Percentiles rank a stretch among this genome's conserved stretches.
phyloP scores from a whole-genome alignment of 2,888 invertebrate genomes.

The Brachyptera risi region DNA sequence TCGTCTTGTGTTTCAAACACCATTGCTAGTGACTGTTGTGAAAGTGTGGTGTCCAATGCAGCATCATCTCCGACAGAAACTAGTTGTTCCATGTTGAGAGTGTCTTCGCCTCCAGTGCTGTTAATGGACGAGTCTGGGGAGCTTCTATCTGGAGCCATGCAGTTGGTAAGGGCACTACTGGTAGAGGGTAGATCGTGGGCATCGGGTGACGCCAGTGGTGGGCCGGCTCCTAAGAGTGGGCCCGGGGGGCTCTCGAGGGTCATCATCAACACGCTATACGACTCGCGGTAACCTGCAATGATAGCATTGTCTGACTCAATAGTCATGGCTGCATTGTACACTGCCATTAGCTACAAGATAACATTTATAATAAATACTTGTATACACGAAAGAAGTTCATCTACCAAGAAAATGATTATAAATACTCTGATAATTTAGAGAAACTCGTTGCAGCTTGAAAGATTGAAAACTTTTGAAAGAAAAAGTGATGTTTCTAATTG shows the following conservation, averaged over 20 bases:
- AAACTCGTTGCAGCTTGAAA: too few species aligned
- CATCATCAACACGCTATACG: slow-evolving; percentile 58
- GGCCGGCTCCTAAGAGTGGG: slow-evolving; percentile 42
- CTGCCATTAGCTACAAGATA: too few species aligned
- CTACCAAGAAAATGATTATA: too few species aligned
- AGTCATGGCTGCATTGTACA: too few species aligned
- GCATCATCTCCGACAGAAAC: slow-evolving; percentile 42
- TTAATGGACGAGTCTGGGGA: slow-evolving; percentile 54
- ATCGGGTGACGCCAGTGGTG: slow-evolving; percentile 61
- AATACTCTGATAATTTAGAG: too few species aligned
- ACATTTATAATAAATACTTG: too few species aligned
- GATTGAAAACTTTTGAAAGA: too few species aligned
- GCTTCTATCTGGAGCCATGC: slow-evolving; percentile 52
- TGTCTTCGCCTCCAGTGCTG: slow-evolving; percentile 57
- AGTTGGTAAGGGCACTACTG: slow-evolving; percentile 46
- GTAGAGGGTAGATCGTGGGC: slow-evolving; percentile 53
- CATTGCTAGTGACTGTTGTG: slow-evolving; percentile 72
- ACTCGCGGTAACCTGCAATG: slow-evolving; percentile 44
- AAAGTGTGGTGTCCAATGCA: slow-evolving; percentile 43
- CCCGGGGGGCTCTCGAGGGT: slow-evolving; percentile 53
- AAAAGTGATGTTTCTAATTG: too few species aligned
- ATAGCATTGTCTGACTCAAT: too few species aligned
- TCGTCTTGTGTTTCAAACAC: slow-evolving; percentile 79
- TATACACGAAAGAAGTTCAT: too few species aligned
- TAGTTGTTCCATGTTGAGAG: not conserved